phyloP scores from a whole-genome alignment of 2,797 vertebrate genomes.

The Premnoplex brunnescens region DNA sequence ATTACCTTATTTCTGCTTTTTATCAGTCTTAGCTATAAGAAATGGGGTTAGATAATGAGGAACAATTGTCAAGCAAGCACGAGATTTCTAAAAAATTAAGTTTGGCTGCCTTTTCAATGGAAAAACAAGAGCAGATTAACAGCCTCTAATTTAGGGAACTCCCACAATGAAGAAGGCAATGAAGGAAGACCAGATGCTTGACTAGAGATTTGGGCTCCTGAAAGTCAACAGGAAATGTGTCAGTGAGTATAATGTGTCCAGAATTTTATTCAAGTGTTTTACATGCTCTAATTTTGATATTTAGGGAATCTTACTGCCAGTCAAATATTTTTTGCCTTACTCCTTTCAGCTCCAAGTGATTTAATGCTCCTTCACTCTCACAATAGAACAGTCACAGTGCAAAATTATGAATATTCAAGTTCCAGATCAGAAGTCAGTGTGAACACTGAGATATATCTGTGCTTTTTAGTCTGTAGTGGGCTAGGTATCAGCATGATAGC shows the following conservation, averaged over 20 bases:
- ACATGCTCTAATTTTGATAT: not conserved
- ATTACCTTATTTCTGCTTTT: not conserved
- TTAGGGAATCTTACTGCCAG: not conserved
- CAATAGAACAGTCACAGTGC: not conserved
- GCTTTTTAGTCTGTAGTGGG: conserved; percentile 9
- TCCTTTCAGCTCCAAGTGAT: not conserved
- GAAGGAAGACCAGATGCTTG: not conserved
- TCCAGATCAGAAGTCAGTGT: not conserved
- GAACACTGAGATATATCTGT: not conserved
- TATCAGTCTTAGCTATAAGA: not conserved
- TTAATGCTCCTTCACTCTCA: not conserved
- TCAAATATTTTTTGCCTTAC: not conserved
- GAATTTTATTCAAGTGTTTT: not conserved
- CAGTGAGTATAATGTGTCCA: not conserved
- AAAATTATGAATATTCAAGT: conserved; percentile 43
- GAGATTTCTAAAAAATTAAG: not conserved
- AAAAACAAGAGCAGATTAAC: not conserved
- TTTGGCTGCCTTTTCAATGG: not conserved
- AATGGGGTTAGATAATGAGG: not conserved
- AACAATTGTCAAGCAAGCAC: not conserved
- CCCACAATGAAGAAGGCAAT: not conserved
- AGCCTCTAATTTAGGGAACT: not conserved
- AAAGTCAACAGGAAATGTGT: not conserved
- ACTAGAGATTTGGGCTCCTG: not conserved
- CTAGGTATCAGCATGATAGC: conserved; percentile 49